Conservation (phyloP, 30 jellyfish, hydroid and myxozoan species). For the Pelagia noctiluca region DNA sequence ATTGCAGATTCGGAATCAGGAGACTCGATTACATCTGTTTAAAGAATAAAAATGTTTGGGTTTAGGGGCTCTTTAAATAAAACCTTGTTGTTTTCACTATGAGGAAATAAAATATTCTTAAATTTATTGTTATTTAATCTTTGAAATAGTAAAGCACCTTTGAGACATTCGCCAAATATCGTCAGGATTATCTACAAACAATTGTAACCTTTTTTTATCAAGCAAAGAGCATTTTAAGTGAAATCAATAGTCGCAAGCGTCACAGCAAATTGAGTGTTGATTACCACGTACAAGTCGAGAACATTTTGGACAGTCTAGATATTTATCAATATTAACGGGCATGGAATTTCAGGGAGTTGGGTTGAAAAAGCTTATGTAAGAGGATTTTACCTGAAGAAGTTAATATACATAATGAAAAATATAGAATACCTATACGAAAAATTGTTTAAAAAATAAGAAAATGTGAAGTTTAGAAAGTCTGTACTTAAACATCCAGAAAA, state of each 20-base stretch:
- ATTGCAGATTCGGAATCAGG: too few relatives aligned
- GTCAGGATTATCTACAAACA: not conserved
- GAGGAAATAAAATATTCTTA: not conserved
- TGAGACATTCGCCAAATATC: not conserved
- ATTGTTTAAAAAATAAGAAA: too few relatives aligned
- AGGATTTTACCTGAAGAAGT: too few relatives aligned
- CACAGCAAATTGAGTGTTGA: not conserved
- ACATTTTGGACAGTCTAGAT: not conserved
- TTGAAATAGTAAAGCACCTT: not conserved
- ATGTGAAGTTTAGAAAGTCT: not conserved
- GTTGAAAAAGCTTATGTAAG: not conserved
- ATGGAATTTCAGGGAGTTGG: slow-evolving; percentile 1
- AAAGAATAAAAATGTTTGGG: too few relatives aligned
- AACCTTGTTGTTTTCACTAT: not conserved
- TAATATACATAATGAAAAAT: too few relatives aligned
- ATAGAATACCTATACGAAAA: too few relatives aligned
- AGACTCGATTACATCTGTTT: too few relatives aligned
- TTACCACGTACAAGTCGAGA: not conserved
- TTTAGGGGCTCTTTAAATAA: too few relatives aligned
- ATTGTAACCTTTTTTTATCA: not conserved
- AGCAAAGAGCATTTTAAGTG: slow-evolving; percentile 1
- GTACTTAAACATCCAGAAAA: not conserved
- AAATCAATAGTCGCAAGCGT: not conserved
- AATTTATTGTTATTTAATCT: not conserved
- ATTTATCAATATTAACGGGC: not conserved